These are phyloP conservation scores for Pseudochromis fuscus DNA, from an alignment of 2,797 vertebrate genomes.

Conservation along the genomic window DNA sequence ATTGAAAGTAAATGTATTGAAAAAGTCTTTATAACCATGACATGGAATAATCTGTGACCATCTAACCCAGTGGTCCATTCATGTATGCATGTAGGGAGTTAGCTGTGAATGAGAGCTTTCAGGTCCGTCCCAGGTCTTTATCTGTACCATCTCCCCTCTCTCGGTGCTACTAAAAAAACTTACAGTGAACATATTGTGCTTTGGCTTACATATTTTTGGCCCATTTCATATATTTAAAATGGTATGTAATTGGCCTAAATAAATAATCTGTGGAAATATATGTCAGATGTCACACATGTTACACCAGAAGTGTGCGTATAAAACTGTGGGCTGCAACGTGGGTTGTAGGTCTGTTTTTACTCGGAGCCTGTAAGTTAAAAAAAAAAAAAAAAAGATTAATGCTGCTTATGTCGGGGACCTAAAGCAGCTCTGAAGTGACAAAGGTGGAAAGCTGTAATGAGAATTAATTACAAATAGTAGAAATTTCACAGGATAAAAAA, in stretches of 20 bases:
- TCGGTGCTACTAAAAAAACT: conserved; percentile 44
- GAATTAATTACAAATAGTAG: not conserved
- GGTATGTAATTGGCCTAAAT: conserved; percentile 77
- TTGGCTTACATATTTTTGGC: conserved; percentile 44
- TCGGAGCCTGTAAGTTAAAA: conserved; percentile 31
- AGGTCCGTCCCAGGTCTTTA: conserved; percentile 69
- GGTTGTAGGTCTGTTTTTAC: conserved; percentile 33
- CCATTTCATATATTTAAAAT: conserved; percentile 64
- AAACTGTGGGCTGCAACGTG: conserved; percentile 22
- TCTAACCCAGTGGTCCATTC: conserved; percentile 28
- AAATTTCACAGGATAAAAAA: not conserved
- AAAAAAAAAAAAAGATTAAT: conserved; percentile 8
- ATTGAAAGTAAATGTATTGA: conserved; percentile 27
- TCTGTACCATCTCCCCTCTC: conserved; percentile 74
- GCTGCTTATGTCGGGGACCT: conserved; percentile 3
- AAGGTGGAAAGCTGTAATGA: conserved; percentile 5
- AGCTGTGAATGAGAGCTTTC: conserved; percentile 82
- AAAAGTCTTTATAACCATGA: conserved; percentile 43
- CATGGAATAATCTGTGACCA: conserved; percentile 44
- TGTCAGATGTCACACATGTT: conserved; percentile 71
- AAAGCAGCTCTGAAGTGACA: conserved; percentile 7
- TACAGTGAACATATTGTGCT: conserved; percentile 71
- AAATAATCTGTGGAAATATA: conserved; percentile 74
- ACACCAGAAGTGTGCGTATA: conserved; percentile 49
- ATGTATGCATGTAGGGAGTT: conserved; percentile 16